Evolutionary conservation across 2,888 invertebrate species (phyloP).

Genomic region (Zygogramma bicolorata): DNA sequence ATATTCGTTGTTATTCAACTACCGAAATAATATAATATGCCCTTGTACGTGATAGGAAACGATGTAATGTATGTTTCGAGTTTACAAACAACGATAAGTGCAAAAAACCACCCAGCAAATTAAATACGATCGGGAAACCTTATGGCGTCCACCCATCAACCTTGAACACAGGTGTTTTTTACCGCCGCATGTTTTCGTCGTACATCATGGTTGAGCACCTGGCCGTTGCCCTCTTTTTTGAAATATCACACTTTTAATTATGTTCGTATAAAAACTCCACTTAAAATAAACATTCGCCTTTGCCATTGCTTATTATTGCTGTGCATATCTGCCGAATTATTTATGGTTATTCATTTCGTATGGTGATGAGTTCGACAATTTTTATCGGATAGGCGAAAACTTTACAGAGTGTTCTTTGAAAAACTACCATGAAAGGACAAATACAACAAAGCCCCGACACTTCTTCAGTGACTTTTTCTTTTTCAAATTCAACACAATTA

Average conservation of each 20-base stretch:
- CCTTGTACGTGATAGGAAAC: neutral
- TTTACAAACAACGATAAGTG: neutral
- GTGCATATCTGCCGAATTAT: neutral
- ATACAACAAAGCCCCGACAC: too few species aligned
- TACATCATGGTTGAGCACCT: neutral
- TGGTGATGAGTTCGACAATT: neutral
- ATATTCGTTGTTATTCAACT: neutral
- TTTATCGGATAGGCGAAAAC: neutral
- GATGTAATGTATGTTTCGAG: neutral
- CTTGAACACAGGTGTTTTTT: slow-evolving; percentile 2
- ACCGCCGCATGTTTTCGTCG: neutral
- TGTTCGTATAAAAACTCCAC: neutral
- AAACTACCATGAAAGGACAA: too few species aligned
- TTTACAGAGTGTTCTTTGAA: neutral
- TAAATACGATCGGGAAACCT: neutral
- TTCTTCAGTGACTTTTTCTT: too few species aligned
- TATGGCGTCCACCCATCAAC: neutral
- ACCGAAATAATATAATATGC: neutral
- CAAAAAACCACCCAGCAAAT: neutral
- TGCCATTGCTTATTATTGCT: neutral
- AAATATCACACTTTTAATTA: neutral
- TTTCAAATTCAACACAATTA: too few species aligned
- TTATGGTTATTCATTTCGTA: neutral
- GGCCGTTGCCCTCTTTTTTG: neutral
- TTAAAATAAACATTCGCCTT: neutral